These are phyloP conservation scores for Xenopus tropicalis DNA, from an alignment of 2,113 vertebrate species.

Conservation along the genomic window DNA sequence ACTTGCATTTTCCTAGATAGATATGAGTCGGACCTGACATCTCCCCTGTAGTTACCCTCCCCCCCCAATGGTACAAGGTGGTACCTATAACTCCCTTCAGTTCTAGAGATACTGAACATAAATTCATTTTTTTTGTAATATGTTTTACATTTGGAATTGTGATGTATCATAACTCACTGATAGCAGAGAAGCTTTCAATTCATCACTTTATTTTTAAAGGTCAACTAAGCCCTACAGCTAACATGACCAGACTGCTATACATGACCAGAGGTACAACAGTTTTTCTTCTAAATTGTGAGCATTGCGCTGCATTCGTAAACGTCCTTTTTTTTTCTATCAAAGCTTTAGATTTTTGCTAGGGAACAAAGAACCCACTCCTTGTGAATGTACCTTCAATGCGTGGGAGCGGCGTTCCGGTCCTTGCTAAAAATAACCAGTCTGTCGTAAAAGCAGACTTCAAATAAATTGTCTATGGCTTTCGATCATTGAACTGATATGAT, in stretches of 20 bases:
- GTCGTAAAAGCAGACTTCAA: slow-evolving; percentile 2
- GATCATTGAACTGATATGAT: slow-evolving; percentile 20
- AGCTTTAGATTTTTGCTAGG: not conserved
- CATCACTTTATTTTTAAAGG: too few species aligned
- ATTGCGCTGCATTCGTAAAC: too few species aligned
- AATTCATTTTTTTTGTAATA: too few species aligned
- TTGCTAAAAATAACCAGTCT: slow-evolving; percentile 30
- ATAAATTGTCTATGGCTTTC: slow-evolving; percentile 5
- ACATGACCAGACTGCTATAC: too few species aligned
- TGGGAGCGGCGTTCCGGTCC: slow-evolving; percentile 2
- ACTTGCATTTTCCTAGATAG: not conserved
- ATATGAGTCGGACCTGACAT: slow-evolving; percentile 8
- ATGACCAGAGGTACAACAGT: too few species aligned
- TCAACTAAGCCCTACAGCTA: too few species aligned
- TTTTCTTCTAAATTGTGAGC: too few species aligned
- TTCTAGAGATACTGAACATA: not conserved
- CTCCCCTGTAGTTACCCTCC: too few species aligned
- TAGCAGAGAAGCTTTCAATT: too few species aligned
- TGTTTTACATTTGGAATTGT: too few species aligned
- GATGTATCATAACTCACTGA: too few species aligned
- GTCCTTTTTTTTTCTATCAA: too few species aligned
- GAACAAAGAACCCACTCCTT: not conserved
- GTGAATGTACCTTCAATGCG: slow-evolving; percentile 5
- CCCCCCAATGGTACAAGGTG: not conserved
- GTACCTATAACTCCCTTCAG: not conserved